Conservation (phyloP, 2,113 vertebrate genomes). For the Vidua chalybeata region DNA sequence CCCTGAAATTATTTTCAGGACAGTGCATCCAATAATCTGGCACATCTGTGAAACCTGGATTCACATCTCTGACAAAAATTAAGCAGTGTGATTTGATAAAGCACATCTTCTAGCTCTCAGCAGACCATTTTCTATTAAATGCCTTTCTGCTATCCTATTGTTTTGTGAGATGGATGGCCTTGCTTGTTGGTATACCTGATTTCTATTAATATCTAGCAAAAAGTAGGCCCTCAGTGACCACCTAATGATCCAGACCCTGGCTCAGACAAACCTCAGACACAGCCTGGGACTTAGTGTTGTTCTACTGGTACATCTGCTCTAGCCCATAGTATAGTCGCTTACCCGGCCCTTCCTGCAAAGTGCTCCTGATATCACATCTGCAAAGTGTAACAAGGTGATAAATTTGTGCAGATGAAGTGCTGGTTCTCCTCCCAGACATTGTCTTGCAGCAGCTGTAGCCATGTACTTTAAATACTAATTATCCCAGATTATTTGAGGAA, state of each 20-base stretch:
- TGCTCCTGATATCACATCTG: not conserved
- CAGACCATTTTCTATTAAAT: not conserved
- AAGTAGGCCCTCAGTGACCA: not conserved
- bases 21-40: not conserved
- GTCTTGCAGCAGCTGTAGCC: not conserved
- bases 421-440: not conserved
- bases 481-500: not conserved
- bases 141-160: not conserved
- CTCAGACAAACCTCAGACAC: not conserved
- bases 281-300: not conserved
- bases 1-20: not conserved
- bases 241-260: not conserved
- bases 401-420: not conserved
- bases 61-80: not conserved
- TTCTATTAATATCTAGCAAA: not conserved
- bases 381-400: not conserved
- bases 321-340: fast-evolving
- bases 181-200: not conserved
- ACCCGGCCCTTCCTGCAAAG: not conserved
- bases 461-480: not conserved
- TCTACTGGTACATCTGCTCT: not conserved
- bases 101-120: not conserved
- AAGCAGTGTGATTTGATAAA: not conserved
- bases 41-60: fast-evolving
- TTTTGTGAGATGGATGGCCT: not conserved